phyloP scores from a whole-genome alignment of 2,797 vertebrate species.

The Yasuhikotakia modesta region DNA sequence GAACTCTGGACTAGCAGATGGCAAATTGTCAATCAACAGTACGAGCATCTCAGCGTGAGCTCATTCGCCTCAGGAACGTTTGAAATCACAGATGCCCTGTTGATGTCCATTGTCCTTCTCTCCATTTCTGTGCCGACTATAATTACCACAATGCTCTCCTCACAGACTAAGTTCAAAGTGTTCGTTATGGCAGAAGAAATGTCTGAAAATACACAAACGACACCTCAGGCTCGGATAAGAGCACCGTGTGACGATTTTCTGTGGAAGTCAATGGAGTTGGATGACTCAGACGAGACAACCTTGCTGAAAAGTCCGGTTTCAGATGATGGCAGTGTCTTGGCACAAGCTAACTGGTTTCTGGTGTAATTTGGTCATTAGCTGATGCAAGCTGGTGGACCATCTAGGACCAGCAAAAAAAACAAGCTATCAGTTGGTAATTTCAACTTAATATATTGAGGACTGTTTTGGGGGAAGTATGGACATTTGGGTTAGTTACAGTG shows the following conservation, averaged over 20 bases:
- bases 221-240: background rate
- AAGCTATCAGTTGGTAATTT: background rate
- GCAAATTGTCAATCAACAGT: slow-evolving; percentile 12
- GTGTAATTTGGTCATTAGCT: background rate
- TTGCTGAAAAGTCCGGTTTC: background rate
- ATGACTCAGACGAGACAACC: background rate
- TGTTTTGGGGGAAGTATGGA: too few relatives aligned
- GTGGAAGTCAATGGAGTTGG: background rate
- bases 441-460: too few relatives aligned
- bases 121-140: background rate
- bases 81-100: background rate
- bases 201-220: background rate
- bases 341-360: background rate
- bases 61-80: background rate
- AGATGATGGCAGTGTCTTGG: background rate
- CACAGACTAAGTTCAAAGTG: slow-evolving; percentile 23
- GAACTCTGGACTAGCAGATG: slow-evolving; percentile 16
- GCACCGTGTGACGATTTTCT: background rate
- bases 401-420: background rate
- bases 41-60: background rate
- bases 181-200: background rate
- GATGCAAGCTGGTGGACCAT: background rate
- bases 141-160: background rate
- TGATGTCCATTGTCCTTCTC: background rate
- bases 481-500: too few relatives aligned